These are phyloP conservation scores for Ancistrus triradiatus DNA, from an alignment of 2,113 vertebrate genomes.

Conservation along the genomic window DNA sequence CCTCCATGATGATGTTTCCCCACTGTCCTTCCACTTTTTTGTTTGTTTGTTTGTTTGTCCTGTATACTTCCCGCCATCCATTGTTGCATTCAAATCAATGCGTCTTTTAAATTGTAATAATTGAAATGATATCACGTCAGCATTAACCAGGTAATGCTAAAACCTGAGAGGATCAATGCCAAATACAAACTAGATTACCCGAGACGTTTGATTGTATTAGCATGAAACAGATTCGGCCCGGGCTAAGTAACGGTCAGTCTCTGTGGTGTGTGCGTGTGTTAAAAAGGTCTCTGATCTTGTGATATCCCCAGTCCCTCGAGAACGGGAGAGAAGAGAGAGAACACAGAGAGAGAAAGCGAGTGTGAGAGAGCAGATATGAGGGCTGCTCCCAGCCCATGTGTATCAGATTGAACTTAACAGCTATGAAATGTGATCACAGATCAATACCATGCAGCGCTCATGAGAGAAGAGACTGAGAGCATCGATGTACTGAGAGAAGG, in stretches of 20 bases:
- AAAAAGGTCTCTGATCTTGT: constrained; percentile 31
- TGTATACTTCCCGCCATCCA: too few relatives aligned
- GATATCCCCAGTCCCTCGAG: constrained; percentile 13
- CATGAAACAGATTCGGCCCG: constrained; percentile 6
- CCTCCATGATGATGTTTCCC: too few relatives aligned
- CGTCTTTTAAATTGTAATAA: too few relatives aligned
- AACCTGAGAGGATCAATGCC: not conserved
- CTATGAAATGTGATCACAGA: constrained; percentile 50
- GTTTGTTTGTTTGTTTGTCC: too few relatives aligned
- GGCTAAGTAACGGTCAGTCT: not conserved
- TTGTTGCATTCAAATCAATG: too few relatives aligned
- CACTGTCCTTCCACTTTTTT: too few relatives aligned
- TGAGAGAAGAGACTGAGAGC: constrained; percentile 21
- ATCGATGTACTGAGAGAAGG: constrained; percentile 6
- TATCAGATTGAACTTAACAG: constrained; percentile 30
- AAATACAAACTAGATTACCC: constrained; percentile 12
- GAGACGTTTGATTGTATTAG: constrained; percentile 10
- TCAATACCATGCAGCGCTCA: constrained; percentile 39
- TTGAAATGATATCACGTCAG: not conserved
- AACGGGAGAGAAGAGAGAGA: not conserved
- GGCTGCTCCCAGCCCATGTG: constrained; percentile 21
- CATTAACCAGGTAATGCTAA: not conserved
- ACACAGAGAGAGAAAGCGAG: not conserved
- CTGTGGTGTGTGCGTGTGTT: constrained; percentile 26
- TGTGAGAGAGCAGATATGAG: constrained; percentile 16